A percentile compares a stretch with the other conserved stretches of the same genome.
phyloP scores from a whole-genome alignment of 2,888 invertebrate species.

The Entomobrya multifasciata region DNA sequence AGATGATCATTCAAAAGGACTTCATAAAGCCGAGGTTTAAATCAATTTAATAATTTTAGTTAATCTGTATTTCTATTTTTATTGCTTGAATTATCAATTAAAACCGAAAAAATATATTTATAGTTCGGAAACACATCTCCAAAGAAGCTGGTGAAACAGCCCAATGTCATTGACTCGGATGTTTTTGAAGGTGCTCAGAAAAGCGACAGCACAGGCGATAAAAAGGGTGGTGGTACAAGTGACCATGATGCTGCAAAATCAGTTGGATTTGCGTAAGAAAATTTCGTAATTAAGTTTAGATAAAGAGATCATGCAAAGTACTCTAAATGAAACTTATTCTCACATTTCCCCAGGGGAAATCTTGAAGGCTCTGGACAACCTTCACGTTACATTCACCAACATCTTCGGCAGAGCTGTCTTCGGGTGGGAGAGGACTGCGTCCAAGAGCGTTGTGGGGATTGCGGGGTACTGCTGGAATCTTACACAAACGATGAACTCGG shows the following conservation, averaged over 20 bases:
- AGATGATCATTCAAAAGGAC: conserved; percentile 73
- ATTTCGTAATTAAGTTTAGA: too few species aligned
- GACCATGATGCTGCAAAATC: conserved; percentile 70
- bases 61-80: too few species aligned
- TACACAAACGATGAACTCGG: conserved; percentile 99
- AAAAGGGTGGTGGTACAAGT: conserved; percentile 5
- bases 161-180: conserved; percentile 75
- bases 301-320: too few species aligned
- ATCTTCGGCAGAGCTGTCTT: conserved; percentile 85
- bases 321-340: too few species aligned
- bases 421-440: conserved; percentile 88
- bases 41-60: too few species aligned
- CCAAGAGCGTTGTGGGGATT: conserved; percentile 91
- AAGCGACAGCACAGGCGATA: conserved; percentile 34
- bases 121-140: conserved; percentile 72
- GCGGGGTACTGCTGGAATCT: conserved; percentile 92
- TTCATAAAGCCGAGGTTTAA: conserved; percentile 75
- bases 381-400: conserved; percentile 61
- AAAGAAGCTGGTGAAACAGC: conserved; percentile 78
- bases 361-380: conserved; percentile 63
- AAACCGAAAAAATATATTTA: not conserved
- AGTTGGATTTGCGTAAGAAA: conserved; percentile 78
- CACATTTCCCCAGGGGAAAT: conserved; percentile 36
- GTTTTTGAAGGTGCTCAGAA: conserved; percentile 74
- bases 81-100: too few species aligned